Conservation (phyloP, 1,140 invertebrate species). For the Drosophila bifasciata region DNA sequence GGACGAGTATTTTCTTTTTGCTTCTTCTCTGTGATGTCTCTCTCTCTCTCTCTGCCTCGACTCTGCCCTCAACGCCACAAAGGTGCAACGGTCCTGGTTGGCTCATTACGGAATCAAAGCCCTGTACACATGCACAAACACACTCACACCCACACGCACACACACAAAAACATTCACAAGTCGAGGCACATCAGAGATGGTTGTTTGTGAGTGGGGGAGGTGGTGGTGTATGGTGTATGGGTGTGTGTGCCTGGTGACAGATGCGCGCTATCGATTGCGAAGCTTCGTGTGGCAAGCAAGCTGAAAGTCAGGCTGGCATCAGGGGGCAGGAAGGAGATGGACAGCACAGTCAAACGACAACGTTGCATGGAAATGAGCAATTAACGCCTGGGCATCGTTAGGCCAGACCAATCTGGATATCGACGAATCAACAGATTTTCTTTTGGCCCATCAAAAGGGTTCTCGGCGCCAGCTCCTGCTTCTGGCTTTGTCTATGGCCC, state of each 20-base stretch:
- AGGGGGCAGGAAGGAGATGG: background rate
- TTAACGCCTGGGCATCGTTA: constrained; percentile 72
- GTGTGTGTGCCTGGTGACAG: constrained; percentile 57
- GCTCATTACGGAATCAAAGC: constrained; percentile 78
- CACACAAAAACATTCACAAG: background rate
- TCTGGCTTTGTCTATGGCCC: no score
- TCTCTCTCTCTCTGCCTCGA: constrained; percentile 21
- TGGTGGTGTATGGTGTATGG: constrained; percentile 5
- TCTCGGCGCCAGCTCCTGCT: background rate
- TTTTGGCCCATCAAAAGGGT: constrained; percentile 54
- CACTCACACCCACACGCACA: constrained; percentile 43
- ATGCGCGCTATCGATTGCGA: constrained; percentile 74
- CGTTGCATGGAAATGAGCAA: constrained; percentile 73
- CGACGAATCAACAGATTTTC: constrained; percentile 66
- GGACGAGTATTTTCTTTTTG: constrained; percentile 34
- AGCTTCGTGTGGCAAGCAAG: constrained; percentile 65
- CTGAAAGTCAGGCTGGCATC: constrained; percentile 3
- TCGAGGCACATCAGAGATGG: background rate
- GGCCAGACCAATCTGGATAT: constrained; percentile 40
- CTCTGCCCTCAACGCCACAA: constrained; percentile 47
- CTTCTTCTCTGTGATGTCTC: constrained; percentile 10
- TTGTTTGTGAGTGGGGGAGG: no score
- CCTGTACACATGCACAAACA: constrained; percentile 51
- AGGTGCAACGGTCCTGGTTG: constrained; percentile 64
- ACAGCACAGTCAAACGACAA: constrained; percentile 30